Evolutionary conservation across 1,140 invertebrate species (phyloP).

Genomic region (Alviniconcha marisindica): DNA sequence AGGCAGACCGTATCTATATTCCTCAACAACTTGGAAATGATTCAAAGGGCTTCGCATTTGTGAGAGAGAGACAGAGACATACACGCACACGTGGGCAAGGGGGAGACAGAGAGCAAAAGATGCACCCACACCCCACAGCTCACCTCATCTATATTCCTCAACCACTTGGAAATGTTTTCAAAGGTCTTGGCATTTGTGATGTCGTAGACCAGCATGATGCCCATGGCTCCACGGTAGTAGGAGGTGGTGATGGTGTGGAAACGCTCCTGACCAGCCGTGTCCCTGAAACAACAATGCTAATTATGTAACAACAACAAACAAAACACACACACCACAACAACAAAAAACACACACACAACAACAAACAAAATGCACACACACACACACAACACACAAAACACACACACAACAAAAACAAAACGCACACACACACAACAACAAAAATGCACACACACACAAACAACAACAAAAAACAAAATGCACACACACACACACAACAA

Average conservation of each 20-base stretch:
- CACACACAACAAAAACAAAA: too few species aligned
- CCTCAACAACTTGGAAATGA: constrained; percentile 98
- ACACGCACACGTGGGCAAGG: constrained; percentile 96
- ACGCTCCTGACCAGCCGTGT: constrained; percentile 82
- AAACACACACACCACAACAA: too few species aligned
- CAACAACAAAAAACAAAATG: too few species aligned
- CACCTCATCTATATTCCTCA: constrained; percentile 96
- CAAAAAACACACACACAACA: too few species aligned
- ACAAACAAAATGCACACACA: too few species aligned
- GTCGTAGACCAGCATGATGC: constrained; percentile 99
- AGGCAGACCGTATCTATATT: constrained; percentile 94
- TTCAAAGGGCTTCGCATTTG: constrained; percentile 99
- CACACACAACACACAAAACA: too few species aligned
- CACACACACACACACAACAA: too few species aligned
- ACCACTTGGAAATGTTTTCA: constrained; percentile 99
- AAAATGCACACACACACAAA: too few species aligned
- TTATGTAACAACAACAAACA: too few species aligned
- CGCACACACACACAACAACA: too few species aligned
- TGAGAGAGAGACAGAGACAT: constrained; percentile 87
- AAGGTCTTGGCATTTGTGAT: constrained; percentile 99
- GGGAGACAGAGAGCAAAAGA: constrained; percentile 83
- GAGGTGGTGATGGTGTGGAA: constrained; percentile 83
- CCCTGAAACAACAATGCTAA: too few species aligned
- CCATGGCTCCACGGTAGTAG: constrained; percentile 81
- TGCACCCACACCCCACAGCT: constrained; percentile 81